phyloP scores from a whole-genome alignment of 2,113 vertebrate species.

The Albula glossodonta region DNA sequence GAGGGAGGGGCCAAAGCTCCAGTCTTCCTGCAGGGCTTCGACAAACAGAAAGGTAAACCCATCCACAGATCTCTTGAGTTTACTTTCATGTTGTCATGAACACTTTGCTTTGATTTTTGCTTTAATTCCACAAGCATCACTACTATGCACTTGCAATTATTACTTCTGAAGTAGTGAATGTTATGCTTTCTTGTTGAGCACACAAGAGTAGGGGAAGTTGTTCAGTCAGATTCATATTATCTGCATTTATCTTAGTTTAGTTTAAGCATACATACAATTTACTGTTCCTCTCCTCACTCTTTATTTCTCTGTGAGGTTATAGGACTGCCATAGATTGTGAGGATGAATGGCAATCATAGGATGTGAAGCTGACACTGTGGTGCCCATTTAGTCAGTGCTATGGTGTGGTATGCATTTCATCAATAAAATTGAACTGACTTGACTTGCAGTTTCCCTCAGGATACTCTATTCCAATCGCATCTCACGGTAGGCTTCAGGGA shows the following conservation, averaged over 20 bases:
- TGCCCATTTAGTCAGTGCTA: not conserved
- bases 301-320: not conserved
- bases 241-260: not conserved
- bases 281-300: not conserved
- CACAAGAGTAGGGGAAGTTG: not conserved
- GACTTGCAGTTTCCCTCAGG: not conserved
- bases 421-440: not conserved
- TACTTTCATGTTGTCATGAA: not conserved
- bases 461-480: not conserved
- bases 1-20: slow-evolving; percentile 40
- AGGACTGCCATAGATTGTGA: not conserved
- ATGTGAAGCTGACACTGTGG: not conserved
- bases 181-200: not conserved
- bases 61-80: not conserved
- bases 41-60: slow-evolving; percentile 79
- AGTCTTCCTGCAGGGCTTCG: slow-evolving; percentile 50
- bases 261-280: not conserved
- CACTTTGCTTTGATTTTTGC: not conserved
- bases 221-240: not conserved
- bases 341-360: not conserved
- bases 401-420: not conserved
- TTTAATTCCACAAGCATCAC: not conserved
- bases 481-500: not conserved
- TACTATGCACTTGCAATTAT: not conserved
- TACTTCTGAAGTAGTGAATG: not conserved